These are phyloP conservation scores for Scarus forsteni DNA, from an alignment of 2,797 vertebrate species.

Conservation along the genomic window DNA sequence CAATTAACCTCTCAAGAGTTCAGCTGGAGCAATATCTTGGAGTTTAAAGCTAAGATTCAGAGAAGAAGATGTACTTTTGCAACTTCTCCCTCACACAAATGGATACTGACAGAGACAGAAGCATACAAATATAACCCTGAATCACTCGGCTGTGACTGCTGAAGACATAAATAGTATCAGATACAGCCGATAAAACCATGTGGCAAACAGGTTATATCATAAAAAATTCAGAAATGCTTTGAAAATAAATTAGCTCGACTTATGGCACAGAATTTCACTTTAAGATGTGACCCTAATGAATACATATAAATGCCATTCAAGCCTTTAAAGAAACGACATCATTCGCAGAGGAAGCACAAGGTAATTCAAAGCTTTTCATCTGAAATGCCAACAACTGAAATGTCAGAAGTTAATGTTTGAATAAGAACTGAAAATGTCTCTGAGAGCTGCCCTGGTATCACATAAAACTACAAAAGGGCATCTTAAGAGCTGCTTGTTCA, in stretches of 20 bases:
- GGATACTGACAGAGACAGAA: conserved; percentile 48
- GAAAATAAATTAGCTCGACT: conserved; percentile 25
- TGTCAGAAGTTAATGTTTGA: conserved; percentile 43
- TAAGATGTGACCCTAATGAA: conserved; percentile 45
- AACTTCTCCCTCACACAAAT: conserved; percentile 46
- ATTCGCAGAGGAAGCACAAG: conserved; percentile 25
- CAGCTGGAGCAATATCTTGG: conserved; percentile 55
- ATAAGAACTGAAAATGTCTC: conserved; percentile 35
- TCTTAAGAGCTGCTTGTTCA: conserved; percentile 1
- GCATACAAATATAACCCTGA: conserved; percentile 34
- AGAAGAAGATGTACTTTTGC: conserved; percentile 37
- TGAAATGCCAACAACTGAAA: conserved; percentile 53
- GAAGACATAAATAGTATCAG: conserved; percentile 59
- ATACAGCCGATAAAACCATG: conserved; percentile 26
- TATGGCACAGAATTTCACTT: conserved; percentile 23
- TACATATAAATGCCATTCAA: conserved; percentile 36
- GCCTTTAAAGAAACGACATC: conserved; percentile 43
- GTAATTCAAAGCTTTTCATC: conserved; percentile 37
- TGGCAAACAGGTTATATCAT: conserved; percentile 17
- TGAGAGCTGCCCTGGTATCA: conserved; percentile 12
- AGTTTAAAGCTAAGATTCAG: conserved; percentile 63
- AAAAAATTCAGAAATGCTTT: conserved; percentile 17
- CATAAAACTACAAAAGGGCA: conserved; percentile 7
- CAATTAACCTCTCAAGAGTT: conserved; percentile 60
- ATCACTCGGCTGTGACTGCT: conserved; percentile 38